phyloP scores from a whole-genome alignment of 1,140 invertebrate genomes.

The Schmidtea mediterranea region DNA sequence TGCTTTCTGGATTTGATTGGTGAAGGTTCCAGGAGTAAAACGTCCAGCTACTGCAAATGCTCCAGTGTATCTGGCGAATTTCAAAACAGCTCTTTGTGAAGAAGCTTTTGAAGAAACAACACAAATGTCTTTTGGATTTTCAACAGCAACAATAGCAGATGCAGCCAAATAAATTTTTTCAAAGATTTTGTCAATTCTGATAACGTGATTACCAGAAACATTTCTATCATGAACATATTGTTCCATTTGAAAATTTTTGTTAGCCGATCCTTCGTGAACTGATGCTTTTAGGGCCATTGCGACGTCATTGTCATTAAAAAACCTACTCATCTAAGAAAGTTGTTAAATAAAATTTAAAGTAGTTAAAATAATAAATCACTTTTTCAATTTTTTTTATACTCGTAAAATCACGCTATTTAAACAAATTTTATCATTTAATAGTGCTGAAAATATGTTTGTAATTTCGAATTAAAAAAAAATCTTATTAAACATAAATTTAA shows the following conservation, averaged over 20 bases:
- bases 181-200: conserved; percentile 86
- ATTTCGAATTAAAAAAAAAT: no score
- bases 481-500: no score
- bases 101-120: conserved; percentile 74
- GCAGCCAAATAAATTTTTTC: conserved; percentile 87
- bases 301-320: conserved; percentile 56
- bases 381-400: no score
- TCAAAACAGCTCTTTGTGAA: conserved; percentile 83
- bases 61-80: conserved; percentile 89
- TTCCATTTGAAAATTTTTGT: conserved; percentile 75
- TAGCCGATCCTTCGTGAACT: conserved; percentile 70
- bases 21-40: conserved; percentile 95
- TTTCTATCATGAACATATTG: conserved; percentile 80
- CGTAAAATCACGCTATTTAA: no score
- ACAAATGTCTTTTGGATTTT: no score
- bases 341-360: no score
- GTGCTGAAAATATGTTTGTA: no score
- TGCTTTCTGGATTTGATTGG: no score
- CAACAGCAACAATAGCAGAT: conserved; percentile 82
- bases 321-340: no score
- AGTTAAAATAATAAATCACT: no score
- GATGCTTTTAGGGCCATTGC: conserved; percentile 81
- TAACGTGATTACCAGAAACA: conserved; percentile 61
- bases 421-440: no score
- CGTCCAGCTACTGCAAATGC: conserved; percentile 90